phyloP scores from a whole-genome alignment of 2,797 vertebrate genomes.

The Phoebastria nigripes region DNA sequence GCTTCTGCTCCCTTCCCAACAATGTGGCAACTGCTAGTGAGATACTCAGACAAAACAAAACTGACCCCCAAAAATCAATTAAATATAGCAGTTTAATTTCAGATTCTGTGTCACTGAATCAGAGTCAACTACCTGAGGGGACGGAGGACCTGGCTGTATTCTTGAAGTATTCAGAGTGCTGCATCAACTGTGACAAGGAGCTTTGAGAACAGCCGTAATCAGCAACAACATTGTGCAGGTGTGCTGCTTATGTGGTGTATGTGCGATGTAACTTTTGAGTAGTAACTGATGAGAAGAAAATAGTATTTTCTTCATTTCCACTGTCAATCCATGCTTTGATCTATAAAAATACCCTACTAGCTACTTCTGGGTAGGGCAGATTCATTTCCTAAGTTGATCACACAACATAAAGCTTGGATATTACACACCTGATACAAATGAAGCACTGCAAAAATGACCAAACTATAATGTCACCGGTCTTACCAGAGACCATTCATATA shows the following conservation, averaged over 20 bases:
- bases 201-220: background rate
- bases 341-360: background rate
- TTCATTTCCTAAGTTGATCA: background rate
- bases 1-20: background rate
- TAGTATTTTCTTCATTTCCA: background rate
- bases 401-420: background rate
- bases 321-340: background rate
- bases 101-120: background rate
- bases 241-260: background rate
- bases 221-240: background rate
- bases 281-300: background rate
- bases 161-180: background rate
- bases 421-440: background rate
- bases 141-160: background rate
- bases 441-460: background rate
- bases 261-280: background rate
- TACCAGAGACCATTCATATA: background rate
- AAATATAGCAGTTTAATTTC: background rate
- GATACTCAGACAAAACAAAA: background rate
- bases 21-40: background rate
- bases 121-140: background rate
- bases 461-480: background rate
- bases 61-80: background rate
- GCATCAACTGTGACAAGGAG: background rate
- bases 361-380: background rate